phyloP scores from a whole-genome alignment of 2,113 vertebrate genomes.

The Rissa tridactyla region DNA sequence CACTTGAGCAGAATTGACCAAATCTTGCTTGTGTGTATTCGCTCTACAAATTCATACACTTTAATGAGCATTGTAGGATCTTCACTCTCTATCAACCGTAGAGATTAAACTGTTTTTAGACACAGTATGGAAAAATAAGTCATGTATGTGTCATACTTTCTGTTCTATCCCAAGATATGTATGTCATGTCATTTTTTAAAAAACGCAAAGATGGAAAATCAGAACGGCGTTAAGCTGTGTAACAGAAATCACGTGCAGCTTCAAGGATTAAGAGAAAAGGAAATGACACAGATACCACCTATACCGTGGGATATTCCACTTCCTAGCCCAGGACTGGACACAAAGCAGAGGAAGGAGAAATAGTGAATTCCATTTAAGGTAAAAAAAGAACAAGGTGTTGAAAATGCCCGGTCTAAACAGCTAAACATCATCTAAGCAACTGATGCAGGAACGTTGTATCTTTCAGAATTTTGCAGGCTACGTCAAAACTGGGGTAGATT shows the following conservation, averaged over 20 bases:
- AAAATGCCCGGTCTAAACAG: neutral
- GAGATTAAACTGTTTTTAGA: neutral
- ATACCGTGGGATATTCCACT: neutral
- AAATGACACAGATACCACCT: neutral
- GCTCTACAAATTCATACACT: neutral
- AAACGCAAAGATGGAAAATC: neutral
- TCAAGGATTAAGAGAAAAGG: neutral
- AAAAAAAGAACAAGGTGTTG: neutral
- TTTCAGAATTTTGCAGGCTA: neutral
- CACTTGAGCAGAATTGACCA: neutral
- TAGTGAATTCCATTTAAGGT: neutral
- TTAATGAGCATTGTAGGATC: neutral
- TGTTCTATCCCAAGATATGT: neutral
- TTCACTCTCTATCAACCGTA: neutral
- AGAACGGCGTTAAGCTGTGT: neutral
- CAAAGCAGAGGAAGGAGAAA: neutral
- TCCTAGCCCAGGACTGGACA: neutral
- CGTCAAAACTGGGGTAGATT: neutral
- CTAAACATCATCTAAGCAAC: neutral
- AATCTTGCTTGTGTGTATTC: neutral
- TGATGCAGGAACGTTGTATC: neutral
- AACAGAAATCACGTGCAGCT: neutral
- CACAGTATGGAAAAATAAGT: neutral
- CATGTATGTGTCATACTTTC: neutral
- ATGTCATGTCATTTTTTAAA: neutral